Conservation (phyloP, 1,140 invertebrate species). For the Melitaea cinxia region DNA sequence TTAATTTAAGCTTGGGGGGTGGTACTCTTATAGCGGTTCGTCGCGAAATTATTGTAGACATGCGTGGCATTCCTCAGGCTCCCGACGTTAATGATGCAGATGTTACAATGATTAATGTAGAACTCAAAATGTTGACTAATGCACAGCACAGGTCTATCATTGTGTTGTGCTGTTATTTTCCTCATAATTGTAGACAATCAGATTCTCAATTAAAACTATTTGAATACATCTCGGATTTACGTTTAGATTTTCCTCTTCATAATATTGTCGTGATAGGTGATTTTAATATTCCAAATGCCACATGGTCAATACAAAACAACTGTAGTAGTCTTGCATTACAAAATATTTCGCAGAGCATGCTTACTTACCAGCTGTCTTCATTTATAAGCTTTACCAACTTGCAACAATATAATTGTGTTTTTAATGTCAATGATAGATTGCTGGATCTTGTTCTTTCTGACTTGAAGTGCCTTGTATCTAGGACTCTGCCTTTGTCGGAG, state of each 20-base stretch:
- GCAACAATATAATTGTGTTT: constrained; percentile 2
- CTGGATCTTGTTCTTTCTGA: background rate
- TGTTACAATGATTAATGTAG: too few species aligned
- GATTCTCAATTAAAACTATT: constrained; percentile 13
- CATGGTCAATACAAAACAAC: constrained; percentile 3
- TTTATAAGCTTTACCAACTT: constrained; percentile 20
- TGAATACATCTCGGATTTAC: constrained; percentile 15
- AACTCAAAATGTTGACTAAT: too few species aligned
- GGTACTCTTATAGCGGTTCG: constrained; percentile 14
- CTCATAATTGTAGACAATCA: constrained; percentile 1
- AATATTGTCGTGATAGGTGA: background rate
- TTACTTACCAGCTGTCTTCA: constrained; percentile 4
- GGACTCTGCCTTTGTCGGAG: background rate
- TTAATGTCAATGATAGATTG: background rate
- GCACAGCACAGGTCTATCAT: too few species aligned
- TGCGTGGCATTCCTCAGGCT: constrained; percentile 8
- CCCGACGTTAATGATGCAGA: too few species aligned
- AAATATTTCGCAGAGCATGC: background rate
- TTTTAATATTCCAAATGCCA: constrained; percentile 10
- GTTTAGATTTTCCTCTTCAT: background rate
- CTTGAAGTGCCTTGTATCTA: background rate
- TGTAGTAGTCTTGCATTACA: background rate
- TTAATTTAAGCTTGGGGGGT: background rate
- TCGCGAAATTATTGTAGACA: constrained; percentile 6
- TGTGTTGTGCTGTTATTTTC: constrained; percentile 20